These are phyloP conservation scores for Elaphurus davidianus DNA, from an alignment of 2,113 vertebrate genomes.

Conservation along the genomic window DNA sequence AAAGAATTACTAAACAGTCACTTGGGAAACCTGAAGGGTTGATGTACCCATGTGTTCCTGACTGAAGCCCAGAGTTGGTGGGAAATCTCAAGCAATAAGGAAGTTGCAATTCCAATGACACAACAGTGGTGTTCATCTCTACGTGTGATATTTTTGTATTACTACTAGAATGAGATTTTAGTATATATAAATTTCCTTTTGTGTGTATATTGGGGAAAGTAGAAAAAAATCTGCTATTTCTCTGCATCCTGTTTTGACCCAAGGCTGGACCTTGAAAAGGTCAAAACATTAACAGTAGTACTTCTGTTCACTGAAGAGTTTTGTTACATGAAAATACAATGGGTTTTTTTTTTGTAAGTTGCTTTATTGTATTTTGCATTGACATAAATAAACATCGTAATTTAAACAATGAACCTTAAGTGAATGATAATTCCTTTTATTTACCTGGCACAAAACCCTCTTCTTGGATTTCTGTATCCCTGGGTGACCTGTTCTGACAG, in stretches of 20 bases:
- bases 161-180: conserved; percentile 50
- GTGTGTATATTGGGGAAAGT: conserved; percentile 41
- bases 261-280: conserved; percentile 84
- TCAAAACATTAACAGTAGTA: conserved; percentile 78
- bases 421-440: conserved; percentile 48
- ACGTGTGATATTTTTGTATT: neutral
- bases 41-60: neutral
- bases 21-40: neutral
- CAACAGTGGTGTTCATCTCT: neutral
- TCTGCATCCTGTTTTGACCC: conserved; percentile 78
- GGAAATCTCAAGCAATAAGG: neutral
- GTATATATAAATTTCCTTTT: conserved; percentile 21
- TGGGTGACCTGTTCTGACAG: neutral
- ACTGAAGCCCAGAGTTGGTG: neutral
- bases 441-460: conserved; percentile 27
- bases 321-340: conserved; percentile 69
- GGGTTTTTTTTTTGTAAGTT: conserved; percentile 51
- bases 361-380: conserved; percentile 64
- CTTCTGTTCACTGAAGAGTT: conserved; percentile 80
- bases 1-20: neutral
- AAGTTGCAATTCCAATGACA: neutral
- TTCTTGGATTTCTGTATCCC: conserved; percentile 42
- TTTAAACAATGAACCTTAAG: conserved; percentile 64
- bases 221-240: conserved; percentile 74
- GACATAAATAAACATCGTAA: conserved; percentile 70